Evolutionary conservation across 2,888 invertebrate genomes (phyloP).

Genomic region (Diarsia brunnea): DNA sequence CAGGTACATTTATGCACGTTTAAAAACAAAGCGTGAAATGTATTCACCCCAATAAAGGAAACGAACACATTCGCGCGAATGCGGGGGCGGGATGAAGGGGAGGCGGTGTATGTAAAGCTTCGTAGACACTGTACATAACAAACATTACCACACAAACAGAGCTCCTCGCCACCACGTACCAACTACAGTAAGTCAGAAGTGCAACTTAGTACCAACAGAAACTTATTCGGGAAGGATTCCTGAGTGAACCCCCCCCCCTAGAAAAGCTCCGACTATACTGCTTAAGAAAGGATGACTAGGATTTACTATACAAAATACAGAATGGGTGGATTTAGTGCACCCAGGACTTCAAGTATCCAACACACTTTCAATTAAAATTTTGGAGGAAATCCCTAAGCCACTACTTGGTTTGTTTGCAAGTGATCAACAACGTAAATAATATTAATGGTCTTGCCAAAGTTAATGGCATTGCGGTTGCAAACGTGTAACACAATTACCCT

Average conservation of each 20-base stretch:
- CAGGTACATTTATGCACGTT: constrained; percentile 49
- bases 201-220: constrained; percentile 34
- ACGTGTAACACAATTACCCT: neutral
- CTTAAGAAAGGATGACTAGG: neutral
- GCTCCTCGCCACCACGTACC: constrained; percentile 43
- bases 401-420: neutral
- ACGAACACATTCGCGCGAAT: constrained; percentile 63
- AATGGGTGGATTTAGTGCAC: neutral
- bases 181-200: constrained; percentile 49
- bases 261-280: neutral
- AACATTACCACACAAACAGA: constrained; percentile 83
- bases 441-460: neutral
- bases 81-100: constrained; percentile 20
- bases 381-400: neutral
- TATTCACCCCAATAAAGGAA: constrained; percentile 69
- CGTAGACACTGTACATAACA: constrained; percentile 75
- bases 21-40: constrained; percentile 69
- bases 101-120: constrained; percentile 70
- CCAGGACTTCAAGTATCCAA: neutral
- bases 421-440: neutral
- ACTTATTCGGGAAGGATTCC: neutral
- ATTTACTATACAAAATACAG: neutral
- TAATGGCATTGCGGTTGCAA: neutral
- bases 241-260: too few species aligned
- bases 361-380: neutral